Evolutionary conservation across 2,888 invertebrate species (phyloP).

Genomic region (Thymelicus sylvestris): DNA sequence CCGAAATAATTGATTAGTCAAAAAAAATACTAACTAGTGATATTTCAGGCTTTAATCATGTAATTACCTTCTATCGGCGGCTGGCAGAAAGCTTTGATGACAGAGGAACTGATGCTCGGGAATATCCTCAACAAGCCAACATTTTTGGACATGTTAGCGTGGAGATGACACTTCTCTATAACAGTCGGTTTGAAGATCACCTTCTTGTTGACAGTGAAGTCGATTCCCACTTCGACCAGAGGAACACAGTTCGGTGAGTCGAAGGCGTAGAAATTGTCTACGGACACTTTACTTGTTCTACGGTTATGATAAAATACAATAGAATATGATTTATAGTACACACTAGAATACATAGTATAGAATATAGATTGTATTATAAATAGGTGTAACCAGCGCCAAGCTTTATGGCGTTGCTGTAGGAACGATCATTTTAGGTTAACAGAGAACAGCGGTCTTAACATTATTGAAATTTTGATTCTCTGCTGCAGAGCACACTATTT

Average conservation of each 20-base stretch:
- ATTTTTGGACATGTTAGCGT: conserved; percentile 90
- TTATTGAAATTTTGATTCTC: too few relatives aligned
- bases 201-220: conserved; percentile 86
- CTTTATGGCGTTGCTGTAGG: too few relatives aligned
- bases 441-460: too few relatives aligned
- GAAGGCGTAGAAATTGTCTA: conserved; percentile 91
- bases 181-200: conserved; percentile 73
- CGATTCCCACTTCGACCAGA: conserved; percentile 92
- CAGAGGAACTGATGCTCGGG: conserved; percentile 94
- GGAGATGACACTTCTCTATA: conserved; percentile 87
- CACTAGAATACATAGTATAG: too few relatives aligned
- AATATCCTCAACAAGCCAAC: conserved; percentile 95
- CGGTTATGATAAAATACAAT: conserved; percentile 23
- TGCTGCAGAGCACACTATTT: too few relatives aligned
- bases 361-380: too few relatives aligned
- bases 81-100: conserved; percentile 88
- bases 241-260: conserved; percentile 94
- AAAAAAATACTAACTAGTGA: too few relatives aligned
- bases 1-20: too few relatives aligned
- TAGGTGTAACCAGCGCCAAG: too few relatives aligned
- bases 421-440: too few relatives aligned
- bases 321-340: too few relatives aligned
- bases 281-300: conserved; percentile 90
- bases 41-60: too few relatives aligned
- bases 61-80: conserved; percentile 87